These are phyloP conservation scores for Uropetala carovei DNA, from an alignment of 2,888 invertebrate genomes.

Conservation along the genomic window DNA sequence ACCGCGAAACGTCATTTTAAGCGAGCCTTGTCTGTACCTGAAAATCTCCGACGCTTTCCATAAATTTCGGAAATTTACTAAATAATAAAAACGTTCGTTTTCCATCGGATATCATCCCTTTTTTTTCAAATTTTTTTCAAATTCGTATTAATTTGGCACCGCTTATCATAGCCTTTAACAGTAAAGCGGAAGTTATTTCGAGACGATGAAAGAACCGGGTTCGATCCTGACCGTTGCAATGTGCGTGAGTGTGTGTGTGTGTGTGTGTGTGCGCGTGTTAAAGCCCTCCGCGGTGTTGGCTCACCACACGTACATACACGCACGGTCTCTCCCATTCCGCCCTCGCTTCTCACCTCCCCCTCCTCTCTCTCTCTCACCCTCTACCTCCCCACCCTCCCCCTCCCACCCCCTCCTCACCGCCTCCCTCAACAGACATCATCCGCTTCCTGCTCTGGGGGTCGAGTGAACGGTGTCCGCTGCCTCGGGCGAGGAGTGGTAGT, in stretches of 20 bases:
- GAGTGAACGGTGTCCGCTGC: slow-evolving; percentile 56
- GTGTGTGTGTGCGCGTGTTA: not conserved
- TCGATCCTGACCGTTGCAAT: not conserved
- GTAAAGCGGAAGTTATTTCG: too few relatives aligned
- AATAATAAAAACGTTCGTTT: too few relatives aligned
- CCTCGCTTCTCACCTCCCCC: not conserved
- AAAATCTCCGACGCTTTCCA: too few relatives aligned
- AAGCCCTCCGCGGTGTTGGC: slow-evolving; percentile 7
- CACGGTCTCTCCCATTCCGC: not conserved
- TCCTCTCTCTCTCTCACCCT: not conserved
- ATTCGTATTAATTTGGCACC: too few relatives aligned
- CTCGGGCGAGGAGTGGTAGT: not conserved
- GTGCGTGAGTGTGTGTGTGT: not conserved
- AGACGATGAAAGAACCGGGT: not conserved
- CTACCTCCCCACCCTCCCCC: not conserved
- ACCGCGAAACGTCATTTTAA: too few relatives aligned
- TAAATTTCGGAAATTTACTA: too few relatives aligned
- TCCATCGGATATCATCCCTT: too few relatives aligned
- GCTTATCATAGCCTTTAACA: too few relatives aligned
- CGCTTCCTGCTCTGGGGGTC: slow-evolving; percentile 58
- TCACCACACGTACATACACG: not conserved
- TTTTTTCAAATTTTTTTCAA: too few relatives aligned
- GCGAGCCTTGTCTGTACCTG: too few relatives aligned
- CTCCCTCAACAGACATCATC: not conserved
- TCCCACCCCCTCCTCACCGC: not conserved